Conservation (phyloP, 2,113 vertebrate genomes). For the Geococcyx californianus region DNA sequence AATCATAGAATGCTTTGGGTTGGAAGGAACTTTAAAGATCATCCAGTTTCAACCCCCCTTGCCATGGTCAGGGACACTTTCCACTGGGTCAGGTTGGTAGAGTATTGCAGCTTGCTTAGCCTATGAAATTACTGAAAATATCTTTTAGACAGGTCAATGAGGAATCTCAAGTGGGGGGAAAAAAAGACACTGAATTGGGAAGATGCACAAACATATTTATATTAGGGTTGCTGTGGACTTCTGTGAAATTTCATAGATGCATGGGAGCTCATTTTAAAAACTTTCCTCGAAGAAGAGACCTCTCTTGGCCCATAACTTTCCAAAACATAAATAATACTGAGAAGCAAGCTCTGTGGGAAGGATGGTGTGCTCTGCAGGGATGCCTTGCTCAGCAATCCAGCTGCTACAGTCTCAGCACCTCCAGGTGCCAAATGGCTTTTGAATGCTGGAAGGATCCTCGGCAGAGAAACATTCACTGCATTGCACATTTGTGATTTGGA, state of each 20-base stretch:
- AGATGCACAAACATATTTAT: background rate
- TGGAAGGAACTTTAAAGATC: no score
- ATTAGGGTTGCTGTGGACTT: background rate
- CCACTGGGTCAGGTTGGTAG: background rate
- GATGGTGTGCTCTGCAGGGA: background rate
- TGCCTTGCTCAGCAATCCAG: background rate
- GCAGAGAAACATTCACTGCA: background rate
- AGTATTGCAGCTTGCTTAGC: background rate
- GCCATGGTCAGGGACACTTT: no score
- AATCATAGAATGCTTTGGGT: no score
- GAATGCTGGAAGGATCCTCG: background rate
- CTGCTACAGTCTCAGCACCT: background rate
- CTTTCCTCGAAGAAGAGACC: background rate
- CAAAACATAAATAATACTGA: background rate
- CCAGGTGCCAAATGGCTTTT: background rate
- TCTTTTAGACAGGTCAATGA: background rate
- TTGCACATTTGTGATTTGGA: background rate
- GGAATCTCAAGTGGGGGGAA: accelerated
- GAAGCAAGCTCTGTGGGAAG: background rate
- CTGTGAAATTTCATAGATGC: background rate
- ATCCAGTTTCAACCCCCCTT: no score
- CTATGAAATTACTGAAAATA: background rate
- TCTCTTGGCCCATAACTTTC: background rate
- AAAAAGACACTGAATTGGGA: background rate
- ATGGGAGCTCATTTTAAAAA: background rate